These are phyloP conservation scores for Phasianus colchicus DNA, from an alignment of 2,113 vertebrate species.

Conservation along the genomic window DNA sequence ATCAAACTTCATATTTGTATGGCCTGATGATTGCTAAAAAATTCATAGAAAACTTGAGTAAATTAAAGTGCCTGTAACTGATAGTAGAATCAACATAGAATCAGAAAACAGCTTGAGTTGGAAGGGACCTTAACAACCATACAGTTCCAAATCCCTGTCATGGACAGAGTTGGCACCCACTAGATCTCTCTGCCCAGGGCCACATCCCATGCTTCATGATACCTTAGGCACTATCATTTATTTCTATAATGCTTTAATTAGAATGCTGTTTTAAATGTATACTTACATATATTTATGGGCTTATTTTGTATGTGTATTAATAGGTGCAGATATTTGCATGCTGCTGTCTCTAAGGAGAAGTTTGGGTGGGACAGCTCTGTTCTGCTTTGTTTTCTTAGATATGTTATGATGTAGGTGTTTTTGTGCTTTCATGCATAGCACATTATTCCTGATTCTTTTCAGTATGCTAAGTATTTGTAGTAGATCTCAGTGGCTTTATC, in stretches of 20 bases:
- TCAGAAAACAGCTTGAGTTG: background rate
- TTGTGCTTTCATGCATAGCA: background rate
- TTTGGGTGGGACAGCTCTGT: background rate
- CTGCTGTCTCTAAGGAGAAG: background rate
- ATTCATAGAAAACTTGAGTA: background rate
- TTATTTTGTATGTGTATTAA: background rate
- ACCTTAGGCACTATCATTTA: background rate
- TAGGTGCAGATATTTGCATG: background rate
- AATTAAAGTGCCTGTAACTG: background rate
- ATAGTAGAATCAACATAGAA: background rate
- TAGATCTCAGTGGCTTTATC: background rate
- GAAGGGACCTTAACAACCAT: background rate
- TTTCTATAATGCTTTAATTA: background rate
- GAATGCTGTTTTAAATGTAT: background rate
- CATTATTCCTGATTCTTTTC: background rate
- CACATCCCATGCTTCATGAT: background rate
- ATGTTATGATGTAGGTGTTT: background rate
- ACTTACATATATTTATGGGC: background rate
- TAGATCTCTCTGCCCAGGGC: background rate
- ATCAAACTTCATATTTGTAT: background rate
- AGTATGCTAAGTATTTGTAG: background rate
- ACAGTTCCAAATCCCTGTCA: background rate
- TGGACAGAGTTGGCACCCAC: background rate
- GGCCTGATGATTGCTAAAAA: background rate
- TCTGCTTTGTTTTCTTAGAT: background rate